Conservation (phyloP, 1,140 invertebrate species). For the Geopemphigus sp. region DNA sequence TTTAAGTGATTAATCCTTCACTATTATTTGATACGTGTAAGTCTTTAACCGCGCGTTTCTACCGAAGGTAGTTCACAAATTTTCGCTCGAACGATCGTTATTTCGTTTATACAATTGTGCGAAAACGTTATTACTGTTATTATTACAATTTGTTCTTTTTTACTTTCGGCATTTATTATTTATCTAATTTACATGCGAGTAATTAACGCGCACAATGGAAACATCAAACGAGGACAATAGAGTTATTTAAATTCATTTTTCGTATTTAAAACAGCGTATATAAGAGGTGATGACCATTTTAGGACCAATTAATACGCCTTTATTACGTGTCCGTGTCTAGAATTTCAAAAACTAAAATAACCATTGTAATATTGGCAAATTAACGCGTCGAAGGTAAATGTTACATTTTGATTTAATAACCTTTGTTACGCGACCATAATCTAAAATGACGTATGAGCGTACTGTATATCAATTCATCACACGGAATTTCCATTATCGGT, state of each 20-base stretch:
- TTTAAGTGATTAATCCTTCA: conserved; percentile 14
- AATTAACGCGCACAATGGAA: neutral
- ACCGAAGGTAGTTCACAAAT: neutral
- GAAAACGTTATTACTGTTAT: neutral
- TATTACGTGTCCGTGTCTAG: too few relatives aligned
- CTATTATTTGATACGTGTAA: neutral
- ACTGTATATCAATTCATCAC: neutral
- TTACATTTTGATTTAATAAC: neutral
- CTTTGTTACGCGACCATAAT: too few relatives aligned
- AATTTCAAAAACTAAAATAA: neutral
- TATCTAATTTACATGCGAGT: neutral
- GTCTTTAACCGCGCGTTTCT: neutral
- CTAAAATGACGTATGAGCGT: neutral
- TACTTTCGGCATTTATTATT: neutral
- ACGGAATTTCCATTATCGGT: conserved; percentile 11
- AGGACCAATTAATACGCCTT: neutral
- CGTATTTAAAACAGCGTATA: neutral
- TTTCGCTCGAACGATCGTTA: neutral
- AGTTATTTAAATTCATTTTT: neutral
- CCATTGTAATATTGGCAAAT: neutral
- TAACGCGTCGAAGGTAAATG: neutral
- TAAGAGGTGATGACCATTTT: neutral
- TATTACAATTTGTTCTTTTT: neutral
- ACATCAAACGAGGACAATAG: neutral
- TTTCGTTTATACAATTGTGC: neutral